Percentiles rank a stretch among this genome's conserved stretches.
Conservation (phyloP, 2,888 invertebrate genomes). For the Gymnosoma rotundatum region DNA sequence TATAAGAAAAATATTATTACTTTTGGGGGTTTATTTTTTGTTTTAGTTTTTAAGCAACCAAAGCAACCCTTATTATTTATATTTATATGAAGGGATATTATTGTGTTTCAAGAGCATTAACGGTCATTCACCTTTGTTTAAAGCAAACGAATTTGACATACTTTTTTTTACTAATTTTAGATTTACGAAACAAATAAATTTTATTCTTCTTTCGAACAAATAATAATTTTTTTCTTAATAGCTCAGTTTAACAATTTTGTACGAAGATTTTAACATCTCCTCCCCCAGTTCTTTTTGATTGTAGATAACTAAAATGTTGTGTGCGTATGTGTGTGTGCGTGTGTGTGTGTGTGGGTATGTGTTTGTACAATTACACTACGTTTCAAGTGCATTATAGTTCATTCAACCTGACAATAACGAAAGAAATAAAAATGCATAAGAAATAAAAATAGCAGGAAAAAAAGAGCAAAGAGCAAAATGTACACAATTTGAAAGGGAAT, state of each 20-base stretch:
- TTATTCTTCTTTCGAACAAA: too few species aligned
- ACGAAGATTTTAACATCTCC: too few species aligned
- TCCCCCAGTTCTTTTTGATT: too few species aligned
- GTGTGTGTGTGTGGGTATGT: too few species aligned
- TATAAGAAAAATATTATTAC: background rate
- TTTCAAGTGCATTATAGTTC: slow-evolving; percentile 67
- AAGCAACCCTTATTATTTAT: slow-evolving; percentile 37
- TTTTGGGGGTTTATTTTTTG: background rate
- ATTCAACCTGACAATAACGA: slow-evolving; percentile 43
- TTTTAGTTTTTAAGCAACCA: background rate
- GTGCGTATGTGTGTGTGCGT: too few species aligned
- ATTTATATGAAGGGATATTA: background rate
- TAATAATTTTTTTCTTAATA: too few species aligned
- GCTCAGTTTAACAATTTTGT: too few species aligned
- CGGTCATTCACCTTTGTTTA: background rate
- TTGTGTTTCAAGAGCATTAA: slow-evolving; percentile 61
- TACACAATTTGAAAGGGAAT: background rate
- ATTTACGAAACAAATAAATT: too few species aligned
- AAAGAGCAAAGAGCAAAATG: background rate
- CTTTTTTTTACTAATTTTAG: background rate
- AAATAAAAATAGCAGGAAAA: background rate
- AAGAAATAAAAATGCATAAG: background rate
- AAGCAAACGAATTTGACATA: background rate
- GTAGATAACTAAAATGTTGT: too few species aligned
- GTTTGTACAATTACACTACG: slow-evolving; percentile 9